These are phyloP conservation scores for Camponotus vicinus DNA, from an alignment of 1,140 invertebrate genomes.

Conservation along the genomic window DNA sequence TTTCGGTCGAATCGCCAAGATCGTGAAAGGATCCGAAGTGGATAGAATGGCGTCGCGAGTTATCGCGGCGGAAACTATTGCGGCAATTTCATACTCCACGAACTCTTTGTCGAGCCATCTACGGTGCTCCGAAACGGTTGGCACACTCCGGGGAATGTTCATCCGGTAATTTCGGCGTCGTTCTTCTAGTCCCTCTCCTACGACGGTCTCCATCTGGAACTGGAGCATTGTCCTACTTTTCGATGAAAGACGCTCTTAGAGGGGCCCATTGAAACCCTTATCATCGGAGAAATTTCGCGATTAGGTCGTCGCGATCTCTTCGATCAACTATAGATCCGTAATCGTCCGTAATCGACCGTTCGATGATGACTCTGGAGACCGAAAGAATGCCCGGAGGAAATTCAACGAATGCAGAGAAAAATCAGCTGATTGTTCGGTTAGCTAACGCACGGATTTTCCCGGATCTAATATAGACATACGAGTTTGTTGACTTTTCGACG, in stretches of 20 bases:
- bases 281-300: slow-evolving; percentile 58
- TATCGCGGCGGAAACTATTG: slow-evolving; percentile 35
- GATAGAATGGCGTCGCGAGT: slow-evolving; percentile 52
- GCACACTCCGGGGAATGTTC: slow-evolving; percentile 71
- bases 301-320: slow-evolving; percentile 48
- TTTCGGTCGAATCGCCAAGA: slow-evolving; percentile 46
- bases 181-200: slow-evolving; percentile 27
- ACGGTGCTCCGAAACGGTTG: slow-evolving; percentile 46
- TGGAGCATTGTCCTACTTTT: slow-evolving; percentile 65
- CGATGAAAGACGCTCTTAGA: slow-evolving; percentile 59
- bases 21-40: slow-evolving; percentile 57
- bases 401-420: slow-evolving; percentile 20
- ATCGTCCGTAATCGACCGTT: slow-evolving; percentile 20
- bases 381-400: slow-evolving; percentile 6
- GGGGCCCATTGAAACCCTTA: slow-evolving; percentile 32
- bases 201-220: slow-evolving; percentile 40
- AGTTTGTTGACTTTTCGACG: slow-evolving; percentile 35
- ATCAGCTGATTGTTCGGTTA: not conserved
- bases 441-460: not conserved
- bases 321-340: slow-evolving; percentile 7
- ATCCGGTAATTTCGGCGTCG: slow-evolving; percentile 64
- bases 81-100: slow-evolving; percentile 64
- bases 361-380: not conserved
- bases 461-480: slow-evolving; percentile 30
- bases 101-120: slow-evolving; percentile 62